phyloP scores from a whole-genome alignment of 2,888 invertebrate species.

The Melipona beecheii region DNA sequence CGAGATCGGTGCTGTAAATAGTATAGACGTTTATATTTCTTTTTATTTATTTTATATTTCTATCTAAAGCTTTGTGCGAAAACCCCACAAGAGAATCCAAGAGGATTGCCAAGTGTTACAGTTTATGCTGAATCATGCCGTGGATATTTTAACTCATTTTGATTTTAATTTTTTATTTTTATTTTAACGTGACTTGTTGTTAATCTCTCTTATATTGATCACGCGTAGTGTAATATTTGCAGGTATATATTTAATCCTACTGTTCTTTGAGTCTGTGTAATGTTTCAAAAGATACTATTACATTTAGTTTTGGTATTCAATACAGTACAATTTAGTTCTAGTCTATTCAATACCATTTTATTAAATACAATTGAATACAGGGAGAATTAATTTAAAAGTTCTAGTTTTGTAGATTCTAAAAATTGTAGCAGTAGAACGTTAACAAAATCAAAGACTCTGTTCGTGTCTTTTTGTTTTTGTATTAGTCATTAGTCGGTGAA shows the following conservation, averaged over 20 bases:
- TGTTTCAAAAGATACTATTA: too few species aligned
- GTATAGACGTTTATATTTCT: not conserved
- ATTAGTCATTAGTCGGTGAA: conserved; percentile 62
- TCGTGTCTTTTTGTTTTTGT: conserved; percentile 19
- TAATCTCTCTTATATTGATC: too few species aligned
- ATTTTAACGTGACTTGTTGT: too few species aligned
- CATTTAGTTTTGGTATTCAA: not conserved
- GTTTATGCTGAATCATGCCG: not conserved
- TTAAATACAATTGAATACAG: too few species aligned
- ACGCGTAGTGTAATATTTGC: too few species aligned
- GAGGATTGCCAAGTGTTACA: not conserved
- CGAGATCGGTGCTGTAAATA: conserved; percentile 85
- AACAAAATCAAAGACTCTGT: conserved; percentile 18
- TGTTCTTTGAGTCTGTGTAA: too few species aligned
- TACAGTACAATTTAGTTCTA: not conserved
- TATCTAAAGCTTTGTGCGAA: not conserved
- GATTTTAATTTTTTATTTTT: too few species aligned
- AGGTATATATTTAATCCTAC: too few species aligned
- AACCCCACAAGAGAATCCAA: not conserved
- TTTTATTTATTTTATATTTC: not conserved
- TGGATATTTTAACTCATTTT: too few species aligned
- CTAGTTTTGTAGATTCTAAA: not conserved
- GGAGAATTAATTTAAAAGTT: not conserved
- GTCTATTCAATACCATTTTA: not conserved
- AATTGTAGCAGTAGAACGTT: not conserved